Percentiles rank a stretch among this genome's conserved stretches.
Evolutionary conservation across 53 echinoderm and acorn worm species (phyloP).

Genomic region (Luidia sarsii): DNA sequence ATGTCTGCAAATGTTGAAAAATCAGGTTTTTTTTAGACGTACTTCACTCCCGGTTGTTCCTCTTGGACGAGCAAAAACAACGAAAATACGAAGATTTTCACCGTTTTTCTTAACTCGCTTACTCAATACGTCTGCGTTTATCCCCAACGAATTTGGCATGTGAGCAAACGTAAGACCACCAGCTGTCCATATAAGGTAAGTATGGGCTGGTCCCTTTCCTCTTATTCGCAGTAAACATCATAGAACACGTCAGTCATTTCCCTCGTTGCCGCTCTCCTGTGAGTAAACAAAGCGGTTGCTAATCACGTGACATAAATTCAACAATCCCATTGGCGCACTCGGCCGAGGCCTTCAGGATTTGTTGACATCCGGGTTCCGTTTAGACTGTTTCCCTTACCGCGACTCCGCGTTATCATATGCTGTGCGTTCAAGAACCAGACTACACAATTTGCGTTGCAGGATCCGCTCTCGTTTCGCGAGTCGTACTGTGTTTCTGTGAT

Average conservation of each 20-base stretch:
- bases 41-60: conserved; percentile 10
- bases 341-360: background rate
- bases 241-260: conserved; percentile 3
- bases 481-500: background rate
- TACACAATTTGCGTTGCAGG: background rate
- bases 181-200: background rate
- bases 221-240: background rate
- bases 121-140: background rate
- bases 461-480: background rate
- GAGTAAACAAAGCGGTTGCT: conserved; percentile 5
- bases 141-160: conserved; percentile 3
- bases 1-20: background rate
- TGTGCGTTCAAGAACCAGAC: too few relatives aligned
- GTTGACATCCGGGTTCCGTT: background rate
- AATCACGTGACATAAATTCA: background rate
- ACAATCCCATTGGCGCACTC: background rate
- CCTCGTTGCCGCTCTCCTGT: background rate
- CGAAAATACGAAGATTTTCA: background rate
- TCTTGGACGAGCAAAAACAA: conserved; percentile 1
- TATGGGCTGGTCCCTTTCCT: background rate
- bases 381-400: background rate
- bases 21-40: background rate
- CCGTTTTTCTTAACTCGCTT: background rate
- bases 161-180: background rate
- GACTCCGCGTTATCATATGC: too few relatives aligned